Conservation (phyloP, 35 echinoderm and acorn worm genomes). For the Diadema setosum region DNA sequence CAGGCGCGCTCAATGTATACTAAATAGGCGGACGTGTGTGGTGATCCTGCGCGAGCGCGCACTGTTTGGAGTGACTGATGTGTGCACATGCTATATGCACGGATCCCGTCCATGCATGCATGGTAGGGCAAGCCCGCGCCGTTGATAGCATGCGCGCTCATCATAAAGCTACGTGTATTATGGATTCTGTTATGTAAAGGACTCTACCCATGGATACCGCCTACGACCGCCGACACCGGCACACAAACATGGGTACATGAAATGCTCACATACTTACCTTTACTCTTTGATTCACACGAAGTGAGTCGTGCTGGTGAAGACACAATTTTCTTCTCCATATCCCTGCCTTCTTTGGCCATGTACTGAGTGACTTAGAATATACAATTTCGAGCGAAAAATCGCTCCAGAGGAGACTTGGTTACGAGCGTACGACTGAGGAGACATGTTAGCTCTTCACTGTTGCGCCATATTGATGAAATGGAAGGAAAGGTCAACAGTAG, state of each 20-base stretch:
- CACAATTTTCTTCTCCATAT: conserved; percentile 73
- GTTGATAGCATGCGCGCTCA: background rate
- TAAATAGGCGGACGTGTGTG: too few relatives aligned
- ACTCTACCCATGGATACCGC: background rate
- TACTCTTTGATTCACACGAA: conserved; percentile 54
- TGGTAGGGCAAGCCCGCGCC: background rate
- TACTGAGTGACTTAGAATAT: background rate
- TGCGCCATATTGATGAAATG: conserved; percentile 71
- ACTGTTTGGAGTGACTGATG: too few relatives aligned
- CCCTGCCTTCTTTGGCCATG: conserved; percentile 59
- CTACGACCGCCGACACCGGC: background rate
- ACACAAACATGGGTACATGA: background rate
- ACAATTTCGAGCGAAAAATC: conserved; percentile 24
- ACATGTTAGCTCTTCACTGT: conserved; percentile 60
- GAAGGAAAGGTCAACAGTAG: conserved; percentile 18
- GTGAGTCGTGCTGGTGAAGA: conserved; percentile 28
- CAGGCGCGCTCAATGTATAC: too few relatives aligned
- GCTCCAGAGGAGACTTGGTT: conserved; percentile 60
- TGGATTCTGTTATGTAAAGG: background rate
- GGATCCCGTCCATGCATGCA: too few relatives aligned
- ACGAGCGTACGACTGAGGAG: conserved; percentile 23
- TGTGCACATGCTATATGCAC: too few relatives aligned
- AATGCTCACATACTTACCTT: conserved; percentile 20
- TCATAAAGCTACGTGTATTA: background rate
- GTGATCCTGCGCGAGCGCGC: too few relatives aligned